phyloP scores from a whole-genome alignment of 2,113 vertebrate genomes.

The Butorides virescens region DNA sequence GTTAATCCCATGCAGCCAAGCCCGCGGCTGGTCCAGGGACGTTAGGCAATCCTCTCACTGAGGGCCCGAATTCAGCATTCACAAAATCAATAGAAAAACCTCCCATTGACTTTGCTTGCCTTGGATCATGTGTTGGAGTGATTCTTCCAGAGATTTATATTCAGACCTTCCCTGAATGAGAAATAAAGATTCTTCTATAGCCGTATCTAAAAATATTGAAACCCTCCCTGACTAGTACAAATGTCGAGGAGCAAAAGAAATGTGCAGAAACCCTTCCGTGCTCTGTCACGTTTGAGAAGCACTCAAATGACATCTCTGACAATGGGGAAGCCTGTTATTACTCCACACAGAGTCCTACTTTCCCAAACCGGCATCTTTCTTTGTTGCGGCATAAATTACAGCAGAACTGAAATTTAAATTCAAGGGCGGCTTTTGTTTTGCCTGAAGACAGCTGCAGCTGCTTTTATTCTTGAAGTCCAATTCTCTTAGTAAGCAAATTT shows the following conservation, averaged over 20 bases:
- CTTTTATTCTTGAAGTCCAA: slow-evolving; percentile 48
- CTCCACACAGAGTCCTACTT: slow-evolving; percentile 41
- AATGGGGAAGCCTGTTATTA: slow-evolving; percentile 63
- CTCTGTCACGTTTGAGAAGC: slow-evolving; percentile 2
- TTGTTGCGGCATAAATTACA: slow-evolving; percentile 36
- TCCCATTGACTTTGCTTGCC: neutral
- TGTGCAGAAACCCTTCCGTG: neutral
- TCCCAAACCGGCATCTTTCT: slow-evolving; percentile 55
- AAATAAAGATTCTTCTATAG: neutral
- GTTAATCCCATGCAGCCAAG: neutral
- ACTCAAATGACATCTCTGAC: slow-evolving; percentile 22
- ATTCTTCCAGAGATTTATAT: neutral
- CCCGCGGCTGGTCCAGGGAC: neutral
- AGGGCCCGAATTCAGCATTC: neutral
- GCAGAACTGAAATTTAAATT: slow-evolving; percentile 52
- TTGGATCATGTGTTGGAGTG: neutral
- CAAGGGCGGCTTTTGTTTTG: slow-evolving; percentile 61
- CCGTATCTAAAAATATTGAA: slow-evolving; percentile 24
- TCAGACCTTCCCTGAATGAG: neutral
- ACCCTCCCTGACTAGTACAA: neutral
- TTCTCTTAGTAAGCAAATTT: slow-evolving; percentile 58
- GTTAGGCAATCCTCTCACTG: neutral
- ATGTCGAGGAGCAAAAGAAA: neutral
- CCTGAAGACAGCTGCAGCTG: slow-evolving; percentile 57
- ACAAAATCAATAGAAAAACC: neutral